Evolutionary conservation across 2,888 invertebrate genomes (phyloP).

Genomic region (Noctua janthina): DNA sequence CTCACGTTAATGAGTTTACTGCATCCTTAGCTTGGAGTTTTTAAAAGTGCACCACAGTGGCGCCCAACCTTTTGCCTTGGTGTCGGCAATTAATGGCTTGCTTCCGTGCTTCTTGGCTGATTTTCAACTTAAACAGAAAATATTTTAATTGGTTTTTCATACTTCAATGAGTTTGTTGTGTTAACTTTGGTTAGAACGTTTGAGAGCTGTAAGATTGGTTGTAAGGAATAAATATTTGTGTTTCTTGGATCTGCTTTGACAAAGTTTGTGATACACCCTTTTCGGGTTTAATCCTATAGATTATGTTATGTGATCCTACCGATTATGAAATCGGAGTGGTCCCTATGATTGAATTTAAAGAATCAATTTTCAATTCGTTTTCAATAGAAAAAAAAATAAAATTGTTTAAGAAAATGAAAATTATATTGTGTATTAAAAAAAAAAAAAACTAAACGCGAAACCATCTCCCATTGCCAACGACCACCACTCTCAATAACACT

Average conservation of each 20-base stretch:
- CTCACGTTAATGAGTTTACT: constrained; percentile 88
- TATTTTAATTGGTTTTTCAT: constrained; percentile 73
- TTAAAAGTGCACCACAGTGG: constrained; percentile 82
- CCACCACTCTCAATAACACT: constrained; percentile 73
- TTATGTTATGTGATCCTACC: constrained; percentile 13
- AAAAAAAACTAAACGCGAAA: too few relatives aligned
- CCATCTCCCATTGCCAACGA: constrained; percentile 1
- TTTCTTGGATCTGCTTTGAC: constrained; percentile 53
- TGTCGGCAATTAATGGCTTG: constrained; percentile 82
- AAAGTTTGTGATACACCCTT: constrained; percentile 41
- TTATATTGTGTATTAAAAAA: not conserved
- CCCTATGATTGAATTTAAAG: not conserved
- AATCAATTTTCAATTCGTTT: not conserved
- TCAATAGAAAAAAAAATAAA: not conserved
- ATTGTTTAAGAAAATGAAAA: not conserved
- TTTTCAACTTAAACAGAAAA: constrained; percentile 69
- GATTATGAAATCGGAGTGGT: constrained; percentile 14
- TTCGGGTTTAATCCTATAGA: constrained; percentile 31
- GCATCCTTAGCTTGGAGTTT: constrained; percentile 82
- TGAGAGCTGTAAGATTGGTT: constrained; percentile 47
- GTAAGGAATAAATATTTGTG: constrained; percentile 58
- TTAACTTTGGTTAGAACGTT: constrained; percentile 62
- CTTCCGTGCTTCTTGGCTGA: constrained; percentile 66
- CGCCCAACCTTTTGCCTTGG: constrained; percentile 77
- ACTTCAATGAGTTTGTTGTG: constrained; percentile 67